Evolutionary conservation across 2,113 vertebrate genomes (phyloP), one percentile per base, ranked within the genome.

Genomic region (Cebidichthys violaceus): DNA sequence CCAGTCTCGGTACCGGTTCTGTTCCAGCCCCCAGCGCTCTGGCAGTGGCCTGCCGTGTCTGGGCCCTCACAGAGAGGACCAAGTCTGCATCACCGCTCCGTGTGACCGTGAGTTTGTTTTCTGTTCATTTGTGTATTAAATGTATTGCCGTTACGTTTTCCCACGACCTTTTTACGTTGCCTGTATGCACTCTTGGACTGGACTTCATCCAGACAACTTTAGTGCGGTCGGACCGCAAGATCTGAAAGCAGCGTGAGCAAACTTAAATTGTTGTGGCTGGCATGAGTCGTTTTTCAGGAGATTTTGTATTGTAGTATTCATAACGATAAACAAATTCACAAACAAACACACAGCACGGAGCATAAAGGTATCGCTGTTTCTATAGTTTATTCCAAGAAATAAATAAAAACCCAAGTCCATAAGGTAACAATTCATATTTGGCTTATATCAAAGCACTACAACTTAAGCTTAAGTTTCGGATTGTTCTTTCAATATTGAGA

Each of bases 1-100:
- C 0, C 95, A 94, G 90, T 95, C 95, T 29, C 93, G 94, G 0
- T 97, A 94, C 90, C 94, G 94, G 24, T 97, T 98, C 92, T 98
- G 97, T 73, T 79, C 94, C 0, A 92, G 85, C 3, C 95, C 94
- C 0, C 73, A 84, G 60, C 89, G 66, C 0, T 90, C 93, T 0
- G 93, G 93, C 3, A 72, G 78, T 2, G 95, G 95, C 3, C 77
- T 77, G 11, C 90, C 91, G 14, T 94, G 92, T 80, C 1, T 83
- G 0, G 95, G 90, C 0, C 89, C 88, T 0, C 91, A 93, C 65
- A 93, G 94, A 0, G 92, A 96, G 70, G 95, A 96, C 77, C 88
- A 88, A 57, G 89, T 95, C 37, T 97, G 96, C 70, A 68, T 93
- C 69, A 27, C 24, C 6, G n/a, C 87, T 14, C 57, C 90, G 0